Evolutionary conservation across 2,113 vertebrate genomes (phyloP).

Genomic region (Fukomys damarensis): DNA sequence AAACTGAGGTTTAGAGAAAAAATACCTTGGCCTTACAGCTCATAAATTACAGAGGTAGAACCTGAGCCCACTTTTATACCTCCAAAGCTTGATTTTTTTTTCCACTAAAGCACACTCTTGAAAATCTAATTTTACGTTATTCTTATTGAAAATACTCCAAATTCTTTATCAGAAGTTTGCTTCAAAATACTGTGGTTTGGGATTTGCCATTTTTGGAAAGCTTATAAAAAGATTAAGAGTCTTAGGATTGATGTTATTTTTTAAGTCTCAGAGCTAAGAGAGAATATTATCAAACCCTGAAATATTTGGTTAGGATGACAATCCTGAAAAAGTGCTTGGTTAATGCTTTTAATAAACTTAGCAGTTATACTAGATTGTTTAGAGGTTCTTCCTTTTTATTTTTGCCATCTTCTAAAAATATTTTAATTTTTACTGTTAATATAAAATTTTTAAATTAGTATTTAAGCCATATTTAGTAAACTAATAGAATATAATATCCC

Average conservation of each 20-base stretch:
- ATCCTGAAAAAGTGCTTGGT: neutral
- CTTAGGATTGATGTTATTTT: constrained; percentile 63
- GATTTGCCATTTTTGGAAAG: constrained; percentile 75
- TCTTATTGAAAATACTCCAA: constrained; percentile 74
- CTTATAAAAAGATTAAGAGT: constrained; percentile 73
- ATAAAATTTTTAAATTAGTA: neutral
- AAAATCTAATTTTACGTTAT: constrained; percentile 74
- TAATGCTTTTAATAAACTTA: constrained; percentile 46
- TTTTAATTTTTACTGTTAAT: constrained; percentile 46
- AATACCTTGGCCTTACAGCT: neutral
- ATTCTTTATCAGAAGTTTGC: constrained; percentile 72
- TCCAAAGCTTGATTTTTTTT: constrained; percentile 52
- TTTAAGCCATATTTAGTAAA: constrained; percentile 31
- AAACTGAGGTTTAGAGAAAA: neutral
- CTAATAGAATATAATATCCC: neutral
- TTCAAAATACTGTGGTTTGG: constrained; percentile 57
- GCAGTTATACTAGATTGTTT: neutral
- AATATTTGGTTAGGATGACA: constrained; percentile 44
- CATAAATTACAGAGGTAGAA: neutral
- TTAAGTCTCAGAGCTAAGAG: constrained; percentile 45
- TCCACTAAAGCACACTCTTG: constrained; percentile 44
- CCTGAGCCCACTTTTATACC: neutral
- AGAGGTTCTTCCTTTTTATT: neutral
- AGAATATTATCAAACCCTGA: constrained; percentile 65
- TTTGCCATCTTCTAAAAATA: neutral